Conservation (phyloP, 2,888 invertebrate genomes). For the Drosophila pseudotakahashii region DNA sequence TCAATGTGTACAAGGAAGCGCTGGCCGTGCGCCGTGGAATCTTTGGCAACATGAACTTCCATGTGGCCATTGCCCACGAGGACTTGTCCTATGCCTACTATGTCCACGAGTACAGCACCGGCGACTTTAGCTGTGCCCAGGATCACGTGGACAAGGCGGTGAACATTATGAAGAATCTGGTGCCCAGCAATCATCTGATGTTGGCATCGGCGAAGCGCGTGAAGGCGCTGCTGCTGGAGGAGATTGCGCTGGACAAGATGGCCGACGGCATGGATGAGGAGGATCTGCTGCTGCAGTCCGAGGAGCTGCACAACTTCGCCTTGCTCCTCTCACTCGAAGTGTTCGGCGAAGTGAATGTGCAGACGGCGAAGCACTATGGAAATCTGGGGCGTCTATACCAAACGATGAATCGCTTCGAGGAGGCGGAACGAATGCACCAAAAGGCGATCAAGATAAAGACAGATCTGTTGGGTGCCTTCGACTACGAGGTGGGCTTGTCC, state of each 20-base stretch:
- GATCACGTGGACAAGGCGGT: slow-evolving; percentile 94
- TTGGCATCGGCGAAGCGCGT: slow-evolving; percentile 95
- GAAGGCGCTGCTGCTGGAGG: slow-evolving; percentile 96
- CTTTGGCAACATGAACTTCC: slow-evolving; percentile 93
- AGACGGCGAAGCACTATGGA: slow-evolving; percentile 98
- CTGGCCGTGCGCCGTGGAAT: slow-evolving; percentile 90
- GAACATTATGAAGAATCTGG: slow-evolving; percentile 90
- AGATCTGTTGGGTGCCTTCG: slow-evolving; percentile 91
- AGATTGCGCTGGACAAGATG: slow-evolving; percentile 93
- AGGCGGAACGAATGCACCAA: slow-evolving; percentile 96
- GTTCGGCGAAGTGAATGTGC: slow-evolving; percentile 96
- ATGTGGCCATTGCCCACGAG: slow-evolving; percentile 95
- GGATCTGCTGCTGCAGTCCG: slow-evolving; percentile 90
- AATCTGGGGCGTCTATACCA: slow-evolving; percentile 97
- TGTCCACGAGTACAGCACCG: slow-evolving; percentile 95
- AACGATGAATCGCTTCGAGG: slow-evolving; percentile 94
- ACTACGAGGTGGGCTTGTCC: slow-evolving; percentile 96
- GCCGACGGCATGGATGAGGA: slow-evolving; percentile 85
- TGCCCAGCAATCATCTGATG: slow-evolving; percentile 93
- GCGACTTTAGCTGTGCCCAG: slow-evolving; percentile 92
- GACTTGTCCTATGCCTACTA: slow-evolving; percentile 97
- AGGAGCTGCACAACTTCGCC: slow-evolving; percentile 93
- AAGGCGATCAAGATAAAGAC: slow-evolving; percentile 97
- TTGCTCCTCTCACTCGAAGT: slow-evolving; percentile 91
- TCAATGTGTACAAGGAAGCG: slow-evolving; percentile 93